Conservation (phyloP, 1,140 invertebrate genomes). For the Tetragonula clypearis region DNA sequence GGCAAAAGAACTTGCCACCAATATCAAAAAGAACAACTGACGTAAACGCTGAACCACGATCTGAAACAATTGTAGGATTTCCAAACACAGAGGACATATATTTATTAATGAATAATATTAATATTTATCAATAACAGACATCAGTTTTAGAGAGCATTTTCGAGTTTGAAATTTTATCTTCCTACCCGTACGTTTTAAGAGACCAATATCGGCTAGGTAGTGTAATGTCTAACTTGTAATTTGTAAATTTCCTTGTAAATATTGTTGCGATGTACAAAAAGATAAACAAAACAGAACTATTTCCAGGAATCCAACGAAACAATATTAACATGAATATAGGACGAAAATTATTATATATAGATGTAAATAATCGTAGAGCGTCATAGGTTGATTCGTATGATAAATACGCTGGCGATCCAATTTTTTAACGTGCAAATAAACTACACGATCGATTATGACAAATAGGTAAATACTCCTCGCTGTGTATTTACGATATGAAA, state of each 20-base stretch:
- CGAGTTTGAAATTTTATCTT: constrained; percentile 68
- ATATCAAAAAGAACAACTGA: too few relatives aligned
- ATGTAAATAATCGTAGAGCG: constrained; percentile 76
- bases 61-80: too few relatives aligned
- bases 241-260: constrained; percentile 79
- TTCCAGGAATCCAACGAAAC: constrained; percentile 68
- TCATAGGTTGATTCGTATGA: constrained; percentile 69
- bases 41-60: too few relatives aligned
- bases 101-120: too few relatives aligned
- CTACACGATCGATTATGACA: background rate
- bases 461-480: background rate
- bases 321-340: constrained; percentile 71
- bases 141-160: constrained; percentile 70
- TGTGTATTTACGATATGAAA: background rate
- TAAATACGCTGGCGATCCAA: constrained; percentile 50
- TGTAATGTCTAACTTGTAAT: constrained; percentile 66
- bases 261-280: constrained; percentile 79
- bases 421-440: constrained; percentile 54
- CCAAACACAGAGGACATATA: too few relatives aligned
- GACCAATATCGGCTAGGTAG: constrained; percentile 67
- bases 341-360: constrained; percentile 75
- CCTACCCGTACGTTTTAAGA: constrained; percentile 60
- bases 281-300: constrained; percentile 50
- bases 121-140: constrained; percentile 63
- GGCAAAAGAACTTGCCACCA: too few relatives aligned